These are phyloP conservation scores for Artibeus jamaicensis DNA, from an alignment of 2,797 vertebrate genomes.

Conservation along the genomic window DNA sequence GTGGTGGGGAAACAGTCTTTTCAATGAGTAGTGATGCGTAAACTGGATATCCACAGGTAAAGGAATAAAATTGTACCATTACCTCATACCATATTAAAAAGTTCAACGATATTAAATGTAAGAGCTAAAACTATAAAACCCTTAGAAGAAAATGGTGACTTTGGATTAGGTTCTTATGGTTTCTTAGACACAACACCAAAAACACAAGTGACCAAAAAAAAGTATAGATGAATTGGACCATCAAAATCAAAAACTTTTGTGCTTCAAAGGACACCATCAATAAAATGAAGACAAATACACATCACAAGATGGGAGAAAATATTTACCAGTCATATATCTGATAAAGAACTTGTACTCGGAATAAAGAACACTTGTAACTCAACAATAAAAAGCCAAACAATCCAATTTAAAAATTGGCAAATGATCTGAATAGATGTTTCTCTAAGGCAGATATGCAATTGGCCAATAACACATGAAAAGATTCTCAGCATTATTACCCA, in stretches of 20 bases:
- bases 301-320: not conserved
- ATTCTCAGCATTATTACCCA: not conserved
- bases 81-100: not conserved
- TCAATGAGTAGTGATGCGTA: not conserved
- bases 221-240: not conserved
- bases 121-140: slow-evolving; percentile 12
- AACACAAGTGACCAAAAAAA: not conserved
- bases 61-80: not conserved
- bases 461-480: not conserved
- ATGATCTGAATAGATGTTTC: not conserved
- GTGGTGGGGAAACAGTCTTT: not conserved
- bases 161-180: not conserved
- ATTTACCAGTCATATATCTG: not conserved
- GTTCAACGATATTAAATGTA: not conserved
- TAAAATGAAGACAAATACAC: not conserved
- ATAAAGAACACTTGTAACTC: not conserved
- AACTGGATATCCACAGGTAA: not conserved
- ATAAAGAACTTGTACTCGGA: not conserved
- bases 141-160: not conserved
- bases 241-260: slow-evolving; percentile 8
- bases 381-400: slow-evolving; percentile 36
- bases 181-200: slow-evolving; percentile 21
- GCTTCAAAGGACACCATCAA: not conserved
- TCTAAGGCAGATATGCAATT: not conserved
- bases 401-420: not conserved